Base-by-base conservation (phyloP, 2,797 vertebrate species). In the Clamator glandarius region DNA sequence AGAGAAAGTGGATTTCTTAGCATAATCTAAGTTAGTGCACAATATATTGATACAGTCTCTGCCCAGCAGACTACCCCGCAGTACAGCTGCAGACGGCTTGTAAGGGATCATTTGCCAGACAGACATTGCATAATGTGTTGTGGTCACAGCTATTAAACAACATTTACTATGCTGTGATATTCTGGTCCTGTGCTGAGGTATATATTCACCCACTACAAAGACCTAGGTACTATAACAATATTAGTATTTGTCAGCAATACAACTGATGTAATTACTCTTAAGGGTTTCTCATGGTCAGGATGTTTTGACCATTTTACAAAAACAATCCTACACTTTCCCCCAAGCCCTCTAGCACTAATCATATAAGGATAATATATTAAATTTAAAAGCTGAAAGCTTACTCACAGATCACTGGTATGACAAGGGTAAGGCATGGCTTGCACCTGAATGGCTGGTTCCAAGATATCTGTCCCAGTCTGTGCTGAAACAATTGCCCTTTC, bases 351-450 rank as follows among this genome's bases (percentile, higher is more conserved):
- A 51, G 23, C 24, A 12, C 5, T 29, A 57, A 58, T 35, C 19
- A 83, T 42, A 46, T 28, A 55, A 68, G 8, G 8, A 39, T 35
- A 61, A 57, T 11, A 17, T 4, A 46, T 3, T n/a, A 12, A 63
- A 73, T 44, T 73, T 18, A 70, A 87, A 92, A 69, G 28, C 3
- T 42, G 26, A 54, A 54, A 29, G 39, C 68, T 48, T 94, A 98
- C 98, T 98, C 93, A 98, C 97, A 97, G 55, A 69, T 98, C 98
- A 31, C 95, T 97, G 41, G 90, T 97, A 57, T 98, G 97, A 82
- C 97, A 98, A 13, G 97, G 98, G 67, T 98, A 98, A 6, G 97
- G 98, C 55, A 97, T 96, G 5, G 97, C 97, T 96, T 98, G 97
- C 2, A 89, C 91, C 74, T 97, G 97, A 20, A 94, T 54, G 9